Percentiles rank a stretch among this genome's conserved stretches.
Conservation (phyloP, 1,140 invertebrate genomes). For the Thaumatotibia leucotreta region DNA sequence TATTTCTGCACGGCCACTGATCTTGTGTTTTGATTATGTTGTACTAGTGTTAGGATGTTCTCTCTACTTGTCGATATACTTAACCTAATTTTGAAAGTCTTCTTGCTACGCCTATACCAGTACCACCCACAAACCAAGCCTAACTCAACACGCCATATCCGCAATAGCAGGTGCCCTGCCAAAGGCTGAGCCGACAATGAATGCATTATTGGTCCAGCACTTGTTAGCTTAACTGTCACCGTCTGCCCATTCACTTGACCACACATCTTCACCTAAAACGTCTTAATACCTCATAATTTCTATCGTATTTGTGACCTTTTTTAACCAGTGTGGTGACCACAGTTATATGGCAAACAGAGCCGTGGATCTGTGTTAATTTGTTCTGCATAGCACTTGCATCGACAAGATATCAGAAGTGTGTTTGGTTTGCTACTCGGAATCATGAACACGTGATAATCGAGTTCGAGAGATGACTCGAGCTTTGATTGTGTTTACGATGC, state of each 20-base stretch:
- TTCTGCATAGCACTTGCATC: constrained; percentile 54
- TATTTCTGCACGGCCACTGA: too few species aligned
- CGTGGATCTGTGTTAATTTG: constrained; percentile 61
- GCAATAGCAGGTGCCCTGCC: constrained; percentile 51
- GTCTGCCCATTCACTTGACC: constrained; percentile 54
- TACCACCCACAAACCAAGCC: background rate
- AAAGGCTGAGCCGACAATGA: constrained; percentile 54
- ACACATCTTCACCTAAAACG: background rate
- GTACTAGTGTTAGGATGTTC: too few species aligned
- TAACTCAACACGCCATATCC: constrained; percentile 5
- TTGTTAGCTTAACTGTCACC: constrained; percentile 65
- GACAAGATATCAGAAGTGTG: constrained; percentile 35
- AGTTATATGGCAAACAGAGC: constrained; percentile 59
- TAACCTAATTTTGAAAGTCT: too few species aligned
- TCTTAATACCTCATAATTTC: background rate
- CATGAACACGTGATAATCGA: constrained; percentile 10
- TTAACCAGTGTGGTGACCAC: constrained; percentile 24
- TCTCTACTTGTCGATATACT: too few species aligned
- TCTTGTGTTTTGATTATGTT: too few species aligned
- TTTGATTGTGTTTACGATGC: background rate
- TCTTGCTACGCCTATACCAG: too few species aligned
- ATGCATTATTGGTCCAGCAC: constrained; percentile 60
- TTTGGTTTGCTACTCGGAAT: constrained; percentile 21
- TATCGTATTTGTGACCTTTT: background rate
- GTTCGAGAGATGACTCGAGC: background rate